Percentiles rank a stretch among this genome's conserved stretches.
phyloP scores from a whole-genome alignment of 2,888 invertebrate genomes.

The Ecdyonurus torrentis region DNA sequence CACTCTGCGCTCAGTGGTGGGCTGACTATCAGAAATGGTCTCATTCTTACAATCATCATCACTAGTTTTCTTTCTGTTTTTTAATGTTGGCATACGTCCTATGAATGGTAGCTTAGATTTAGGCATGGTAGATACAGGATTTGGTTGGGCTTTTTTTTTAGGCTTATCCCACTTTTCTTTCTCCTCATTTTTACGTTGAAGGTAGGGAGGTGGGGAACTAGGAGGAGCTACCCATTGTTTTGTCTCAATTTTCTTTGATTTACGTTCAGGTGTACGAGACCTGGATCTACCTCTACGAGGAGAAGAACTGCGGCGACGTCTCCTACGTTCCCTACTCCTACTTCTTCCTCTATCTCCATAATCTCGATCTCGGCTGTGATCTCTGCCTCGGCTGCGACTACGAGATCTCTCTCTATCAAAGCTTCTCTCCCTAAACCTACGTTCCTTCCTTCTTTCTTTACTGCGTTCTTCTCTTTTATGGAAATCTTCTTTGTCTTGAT shows the following conservation, averaged over 20 bases:
- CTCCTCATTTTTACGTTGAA: slow-evolving; percentile 9
- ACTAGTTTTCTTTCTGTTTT: slow-evolving; percentile 28
- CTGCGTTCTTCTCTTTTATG: slow-evolving; percentile 22
- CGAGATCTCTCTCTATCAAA: slow-evolving; percentile 17
- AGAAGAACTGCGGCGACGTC: slow-evolving; percentile 12
- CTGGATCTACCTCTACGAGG: slow-evolving; percentile 15
- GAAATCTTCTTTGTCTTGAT: slow-evolving; percentile 29
- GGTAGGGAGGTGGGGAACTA: background rate
- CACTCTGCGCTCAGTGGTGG: background rate
- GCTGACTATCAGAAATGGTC: background rate
- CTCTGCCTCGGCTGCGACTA: slow-evolving; percentile 17
- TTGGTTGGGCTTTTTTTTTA: slow-evolving; percentile 20
- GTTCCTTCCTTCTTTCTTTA: slow-evolving; percentile 20
- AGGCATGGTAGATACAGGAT: slow-evolving; percentile 23
- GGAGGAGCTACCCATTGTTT: background rate
- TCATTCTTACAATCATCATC: background rate
- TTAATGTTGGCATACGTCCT: slow-evolving; percentile 69
- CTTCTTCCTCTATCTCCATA: slow-evolving; percentile 23
- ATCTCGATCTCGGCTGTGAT: slow-evolving; percentile 21
- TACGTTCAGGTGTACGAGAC: background rate
- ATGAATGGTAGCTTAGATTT: slow-evolving; percentile 68
- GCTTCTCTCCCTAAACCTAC: slow-evolving; percentile 12
- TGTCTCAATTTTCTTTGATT: background rate
- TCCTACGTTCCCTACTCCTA: slow-evolving; percentile 17
- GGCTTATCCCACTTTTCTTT: slow-evolving; percentile 17